Percentiles rank a stretch among this genome's conserved stretches.
Conservation (phyloP, 2,797 vertebrate genomes). For the Chelonia mydas region DNA sequence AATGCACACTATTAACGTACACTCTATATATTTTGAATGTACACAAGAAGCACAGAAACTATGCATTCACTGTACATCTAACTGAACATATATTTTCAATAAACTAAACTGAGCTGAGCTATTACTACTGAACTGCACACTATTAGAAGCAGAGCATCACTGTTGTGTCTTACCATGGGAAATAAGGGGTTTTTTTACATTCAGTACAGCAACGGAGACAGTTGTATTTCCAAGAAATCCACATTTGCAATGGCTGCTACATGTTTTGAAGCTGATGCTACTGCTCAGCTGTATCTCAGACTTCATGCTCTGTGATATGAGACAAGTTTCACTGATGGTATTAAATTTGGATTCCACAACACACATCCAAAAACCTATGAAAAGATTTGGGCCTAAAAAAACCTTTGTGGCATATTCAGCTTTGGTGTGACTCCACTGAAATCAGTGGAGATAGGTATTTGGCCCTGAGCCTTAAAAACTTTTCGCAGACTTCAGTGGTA, state of each 20-base stretch:
- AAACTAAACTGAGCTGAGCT: conserved; percentile 72
- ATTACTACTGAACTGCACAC: conserved; percentile 74
- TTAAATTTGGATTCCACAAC: background rate
- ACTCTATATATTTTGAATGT: too few relatives aligned
- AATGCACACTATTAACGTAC: too few relatives aligned
- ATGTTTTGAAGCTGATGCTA: conserved; percentile 35
- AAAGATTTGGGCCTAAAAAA: background rate
- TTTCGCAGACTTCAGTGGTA: background rate
- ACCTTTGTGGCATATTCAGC: background rate
- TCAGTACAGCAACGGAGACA: conserved; percentile 64
- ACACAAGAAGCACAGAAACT: too few relatives aligned
- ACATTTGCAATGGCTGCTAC: conserved; percentile 22
- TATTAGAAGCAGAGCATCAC: conserved; percentile 67
- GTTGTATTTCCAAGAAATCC: conserved; percentile 57
- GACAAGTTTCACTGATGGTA: background rate
- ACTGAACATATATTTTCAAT: conserved; percentile 58
- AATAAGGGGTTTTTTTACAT: conserved; percentile 74
- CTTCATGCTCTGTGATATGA: background rate
- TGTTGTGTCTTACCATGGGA: conserved; percentile 72
- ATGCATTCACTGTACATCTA: too few relatives aligned
- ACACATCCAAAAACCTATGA: background rate
- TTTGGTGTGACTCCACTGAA: background rate
- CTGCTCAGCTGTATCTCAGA: conserved; percentile 28
- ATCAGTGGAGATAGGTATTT: background rate
- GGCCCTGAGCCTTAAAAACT: background rate